Conservation (phyloP, 2,113 vertebrate species). For the Acanthochromis polyacanthus region DNA sequence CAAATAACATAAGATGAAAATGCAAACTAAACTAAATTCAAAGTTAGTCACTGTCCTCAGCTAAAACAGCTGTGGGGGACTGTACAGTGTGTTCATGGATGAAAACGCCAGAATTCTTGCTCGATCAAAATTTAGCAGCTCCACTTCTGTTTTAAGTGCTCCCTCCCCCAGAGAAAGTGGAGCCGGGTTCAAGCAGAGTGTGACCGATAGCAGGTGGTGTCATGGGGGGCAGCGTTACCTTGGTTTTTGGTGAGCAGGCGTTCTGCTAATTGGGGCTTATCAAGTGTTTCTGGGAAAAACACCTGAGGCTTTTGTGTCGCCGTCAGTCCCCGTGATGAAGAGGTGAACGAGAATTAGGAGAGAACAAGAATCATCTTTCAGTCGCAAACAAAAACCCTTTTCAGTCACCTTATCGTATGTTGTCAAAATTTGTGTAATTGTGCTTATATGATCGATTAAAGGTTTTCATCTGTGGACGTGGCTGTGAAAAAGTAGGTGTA, state of each 20-base stretch:
- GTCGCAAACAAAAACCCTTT: background rate
- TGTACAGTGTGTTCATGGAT: background rate
- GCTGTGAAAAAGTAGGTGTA: background rate
- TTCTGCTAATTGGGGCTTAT: conserved; percentile 83
- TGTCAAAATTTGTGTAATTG: background rate
- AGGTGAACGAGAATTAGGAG: conserved; percentile 38
- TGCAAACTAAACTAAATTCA: conserved; percentile 3
- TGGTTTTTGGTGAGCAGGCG: conserved; percentile 50
- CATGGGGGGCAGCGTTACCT: conserved; percentile 28
- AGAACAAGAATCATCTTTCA: conserved; percentile 63
- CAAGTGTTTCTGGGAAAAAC: conserved; percentile 78
- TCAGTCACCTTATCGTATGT: background rate
- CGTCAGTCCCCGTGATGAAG: conserved; percentile 41
- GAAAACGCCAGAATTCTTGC: background rate
- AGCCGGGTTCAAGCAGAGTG: conserved; percentile 27
- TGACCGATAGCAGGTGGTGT: conserved; percentile 63
- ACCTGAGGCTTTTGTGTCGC: conserved; percentile 76
- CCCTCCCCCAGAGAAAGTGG: conserved; percentile 51
- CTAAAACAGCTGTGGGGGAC: conserved; percentile 28
- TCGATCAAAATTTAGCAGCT: background rate
- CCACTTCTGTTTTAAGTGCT: conserved; percentile 1
- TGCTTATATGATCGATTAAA: background rate
- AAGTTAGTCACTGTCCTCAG: conserved; percentile 7
- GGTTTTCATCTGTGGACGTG: background rate
- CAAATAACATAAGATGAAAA: conserved; percentile 37